Base-by-base conservation (phyloP, 37 sponge, comb jelly and placozoan genomes). In the Ephydatia muelleri region DNA sequence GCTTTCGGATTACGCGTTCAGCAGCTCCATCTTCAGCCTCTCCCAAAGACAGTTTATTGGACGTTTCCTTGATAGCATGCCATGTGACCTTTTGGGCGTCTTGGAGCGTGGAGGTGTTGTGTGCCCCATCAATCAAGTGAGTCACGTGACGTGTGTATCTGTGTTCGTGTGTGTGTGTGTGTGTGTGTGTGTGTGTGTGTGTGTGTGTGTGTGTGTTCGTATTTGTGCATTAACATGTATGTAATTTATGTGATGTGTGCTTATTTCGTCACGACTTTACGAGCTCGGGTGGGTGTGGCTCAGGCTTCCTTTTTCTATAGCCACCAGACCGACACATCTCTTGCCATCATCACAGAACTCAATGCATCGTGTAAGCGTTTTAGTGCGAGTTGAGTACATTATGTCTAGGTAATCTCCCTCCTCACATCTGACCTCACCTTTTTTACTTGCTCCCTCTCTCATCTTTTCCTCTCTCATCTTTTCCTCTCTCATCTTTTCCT, bases 91-190 rank as follows among this genome's bases (percentile, higher is more conserved):
- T 35, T 49, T 88, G 28, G 83, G 77, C 34, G 83, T 83, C 70
- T 70, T 88, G 36, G 79, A 88, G 72, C 67, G 65, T 75, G 89
- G 89, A 72, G 89, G 73, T 14, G 89, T 88, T 13, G 34, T 83
- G 3, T 88, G 84, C 34, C 83, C 79, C 73, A 70, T 88, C 30
- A 31, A 78, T 19, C 79, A 88, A 79, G 89, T 81, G 35, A 40
- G 67, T 38, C n/a, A 72, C n/a, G n/a, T n/a, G n/a, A 21, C 21
- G 32, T 31, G 29, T 69, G 70, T 29, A 5, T 69, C 8, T 29
- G 27, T 30, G 29, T 29, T 3, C 5, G 70, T 69, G 70, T 26
- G 29, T 26, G 29, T 30, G 29, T 30, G 70, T 69, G 29, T 29
- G 70, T 69, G 70, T 69, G 27, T 29, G 29, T 69, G 70, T 69